These are phyloP conservation scores for Nomada goodeniana DNA, from an alignment of 2,888 invertebrate genomes.

Conservation along the genomic window DNA sequence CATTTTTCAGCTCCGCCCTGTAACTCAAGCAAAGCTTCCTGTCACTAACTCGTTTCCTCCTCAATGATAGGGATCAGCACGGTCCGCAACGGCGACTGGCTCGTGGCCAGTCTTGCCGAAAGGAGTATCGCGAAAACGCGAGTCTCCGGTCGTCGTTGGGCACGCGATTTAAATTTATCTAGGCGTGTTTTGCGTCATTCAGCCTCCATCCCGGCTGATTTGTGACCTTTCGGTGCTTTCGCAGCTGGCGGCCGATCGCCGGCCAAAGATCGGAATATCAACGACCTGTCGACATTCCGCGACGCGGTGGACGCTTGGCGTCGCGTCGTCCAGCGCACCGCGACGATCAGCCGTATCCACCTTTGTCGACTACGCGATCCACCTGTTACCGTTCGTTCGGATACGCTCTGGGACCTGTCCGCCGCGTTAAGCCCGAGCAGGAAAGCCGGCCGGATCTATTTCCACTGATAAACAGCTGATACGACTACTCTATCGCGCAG, in stretches of 20 bases:
- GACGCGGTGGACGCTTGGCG: slow-evolving; percentile 41
- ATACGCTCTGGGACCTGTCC: slow-evolving; percentile 42
- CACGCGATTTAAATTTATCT: slow-evolving; percentile 83
- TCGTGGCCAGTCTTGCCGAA: slow-evolving; percentile 61
- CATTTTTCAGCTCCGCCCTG: not conserved
- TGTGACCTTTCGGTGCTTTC: slow-evolving; percentile 76
- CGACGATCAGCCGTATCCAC: slow-evolving; percentile 13
- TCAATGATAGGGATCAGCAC: slow-evolving; percentile 40
- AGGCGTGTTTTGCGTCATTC: slow-evolving; percentile 82
- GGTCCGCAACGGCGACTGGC: slow-evolving; percentile 53
- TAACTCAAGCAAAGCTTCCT: not conserved
- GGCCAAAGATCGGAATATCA: slow-evolving; percentile 71
- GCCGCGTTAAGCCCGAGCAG: slow-evolving; percentile 28
- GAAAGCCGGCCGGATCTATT: slow-evolving; percentile 64
- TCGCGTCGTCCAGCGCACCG: slow-evolving; percentile 18
- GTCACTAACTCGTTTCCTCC: not conserved
- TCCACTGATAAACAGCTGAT: slow-evolving; percentile 68
- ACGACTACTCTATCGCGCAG: slow-evolving; percentile 47
- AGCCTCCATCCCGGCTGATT: slow-evolving; percentile 76
- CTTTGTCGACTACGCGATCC: slow-evolving; percentile 59
- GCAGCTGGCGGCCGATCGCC: slow-evolving; percentile 78
- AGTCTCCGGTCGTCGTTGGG: slow-evolving; percentile 15
- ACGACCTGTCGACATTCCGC: slow-evolving; percentile 78
- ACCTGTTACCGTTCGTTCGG: slow-evolving; percentile 75
- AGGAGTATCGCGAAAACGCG: slow-evolving; percentile 66